Conservation (phyloP, 2,888 invertebrate species). For the Orgyia antiqua region DNA sequence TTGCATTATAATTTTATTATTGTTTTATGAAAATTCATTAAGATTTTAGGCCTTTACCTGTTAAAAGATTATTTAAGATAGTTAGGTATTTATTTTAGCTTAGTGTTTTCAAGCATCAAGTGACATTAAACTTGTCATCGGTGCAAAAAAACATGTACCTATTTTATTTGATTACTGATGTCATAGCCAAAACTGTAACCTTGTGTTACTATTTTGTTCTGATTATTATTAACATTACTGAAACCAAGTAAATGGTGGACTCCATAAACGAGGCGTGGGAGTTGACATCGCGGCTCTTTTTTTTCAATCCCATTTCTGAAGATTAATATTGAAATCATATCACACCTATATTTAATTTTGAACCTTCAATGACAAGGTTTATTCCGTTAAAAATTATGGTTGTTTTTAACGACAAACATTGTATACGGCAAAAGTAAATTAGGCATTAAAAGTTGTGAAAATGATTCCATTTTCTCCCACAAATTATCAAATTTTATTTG, state of each 20-base stretch:
- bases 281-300: no score
- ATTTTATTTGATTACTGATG: conserved; percentile 46
- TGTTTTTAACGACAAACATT: no score
- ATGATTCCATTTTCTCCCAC: no score
- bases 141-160: conserved; percentile 46
- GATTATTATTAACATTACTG: conserved; percentile 37
- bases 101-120: conserved; percentile 64
- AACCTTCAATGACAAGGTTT: no score
- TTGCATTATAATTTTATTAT: conserved; percentile 79
- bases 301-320: no score
- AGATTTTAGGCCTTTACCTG: conserved; percentile 74
- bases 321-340: no score
- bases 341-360: no score
- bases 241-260: conserved; percentile 45
- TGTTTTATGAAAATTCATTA: conserved; percentile 73
- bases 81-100: conserved; percentile 78
- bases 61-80: conserved; percentile 77
- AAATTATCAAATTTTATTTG: no score
- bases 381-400: no score
- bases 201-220: conserved; percentile 19
- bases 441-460: no score
- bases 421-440: no score
- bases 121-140: conserved; percentile 52
- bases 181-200: conserved; percentile 52
- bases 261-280: no score